Evolutionary conservation across 2,113 vertebrate species (phyloP).

Genomic region (Colaptes auratus): DNA sequence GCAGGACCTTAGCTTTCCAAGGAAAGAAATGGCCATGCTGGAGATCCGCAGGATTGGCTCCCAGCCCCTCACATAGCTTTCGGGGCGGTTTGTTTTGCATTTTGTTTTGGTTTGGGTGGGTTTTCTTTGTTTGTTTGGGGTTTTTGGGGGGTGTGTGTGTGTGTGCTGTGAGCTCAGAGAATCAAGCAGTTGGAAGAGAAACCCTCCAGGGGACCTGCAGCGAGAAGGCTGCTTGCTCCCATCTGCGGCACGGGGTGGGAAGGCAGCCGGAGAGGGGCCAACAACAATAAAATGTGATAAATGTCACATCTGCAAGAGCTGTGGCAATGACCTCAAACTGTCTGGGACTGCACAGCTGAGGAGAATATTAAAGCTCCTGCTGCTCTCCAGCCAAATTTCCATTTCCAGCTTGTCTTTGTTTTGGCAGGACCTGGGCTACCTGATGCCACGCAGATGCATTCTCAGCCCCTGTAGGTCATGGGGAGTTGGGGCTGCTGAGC

Average conservation of each 20-base stretch:
- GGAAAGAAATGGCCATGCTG: neutral
- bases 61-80: fast-evolving
- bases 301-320: slow-evolving; percentile 24
- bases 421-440: slow-evolving; percentile 52
- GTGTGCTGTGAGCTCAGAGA: fast-evolving
- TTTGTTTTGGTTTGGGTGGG: too few relatives aligned
- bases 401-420: slow-evolving; percentile 23
- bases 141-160: too few relatives aligned
- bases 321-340: slow-evolving; percentile 2
- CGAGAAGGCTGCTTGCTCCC: neutral
- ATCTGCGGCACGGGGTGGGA: neutral
- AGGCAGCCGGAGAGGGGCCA: neutral
- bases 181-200: neutral
- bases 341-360: slow-evolving; percentile 49
- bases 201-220: neutral
- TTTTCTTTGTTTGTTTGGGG: too few relatives aligned
- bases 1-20: neutral
- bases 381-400: slow-evolving; percentile 14
- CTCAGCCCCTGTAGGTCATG: slow-evolving; percentile 19
- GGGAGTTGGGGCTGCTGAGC: neutral
- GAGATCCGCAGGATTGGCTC: neutral
- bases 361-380: slow-evolving; percentile 3
- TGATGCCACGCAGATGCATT: slow-evolving; percentile 38
- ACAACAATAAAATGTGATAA: neutral
- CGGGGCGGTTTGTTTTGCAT: neutral